These are phyloP conservation scores for Gasterosteus nipponicus DNA, from an alignment of 2,113 vertebrate genomes.

Conservation along the genomic window DNA sequence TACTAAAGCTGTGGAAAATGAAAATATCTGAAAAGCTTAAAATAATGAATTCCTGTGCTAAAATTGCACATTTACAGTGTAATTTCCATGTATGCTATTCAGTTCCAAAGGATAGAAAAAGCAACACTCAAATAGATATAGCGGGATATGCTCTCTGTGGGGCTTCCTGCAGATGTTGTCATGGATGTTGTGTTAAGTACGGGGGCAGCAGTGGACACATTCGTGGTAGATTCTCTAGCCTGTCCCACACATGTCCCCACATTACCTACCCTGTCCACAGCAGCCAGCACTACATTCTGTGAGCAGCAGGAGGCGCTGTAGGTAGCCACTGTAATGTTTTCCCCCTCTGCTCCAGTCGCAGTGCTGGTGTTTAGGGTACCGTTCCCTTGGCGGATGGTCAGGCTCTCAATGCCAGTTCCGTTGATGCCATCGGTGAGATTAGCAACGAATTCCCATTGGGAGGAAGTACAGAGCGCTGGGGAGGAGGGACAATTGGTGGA, in stretches of 20 bases:
- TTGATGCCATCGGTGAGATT: slow-evolving; percentile 71
- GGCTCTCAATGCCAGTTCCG: slow-evolving; percentile 66
- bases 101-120: slow-evolving; percentile 29
- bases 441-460: slow-evolving; percentile 65
- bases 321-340: slow-evolving; percentile 55
- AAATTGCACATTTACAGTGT: background rate
- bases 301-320: slow-evolving; percentile 78
- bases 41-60: background rate
- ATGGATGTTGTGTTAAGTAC: background rate
- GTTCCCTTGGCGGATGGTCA: slow-evolving; percentile 63
- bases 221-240: slow-evolving; percentile 61
- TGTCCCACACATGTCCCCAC: slow-evolving; percentile 71
- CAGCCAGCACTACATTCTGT: slow-evolving; percentile 63
- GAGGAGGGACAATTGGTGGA: slow-evolving; percentile 26
- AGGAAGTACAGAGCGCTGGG: slow-evolving; percentile 53
- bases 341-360: slow-evolving; percentile 18
- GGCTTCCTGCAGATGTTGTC: slow-evolving; percentile 36
- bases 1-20: background rate
- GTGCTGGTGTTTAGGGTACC: slow-evolving; percentile 69
- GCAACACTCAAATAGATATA: slow-evolving; percentile 28
- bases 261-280: slow-evolving; percentile 75
- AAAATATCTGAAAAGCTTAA: background rate
- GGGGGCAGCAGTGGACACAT: background rate
- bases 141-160: slow-evolving; percentile 10
- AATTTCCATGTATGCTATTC: background rate